Conservation (phyloP, 2,113 vertebrate species). For the Holacanthus passer region DNA sequence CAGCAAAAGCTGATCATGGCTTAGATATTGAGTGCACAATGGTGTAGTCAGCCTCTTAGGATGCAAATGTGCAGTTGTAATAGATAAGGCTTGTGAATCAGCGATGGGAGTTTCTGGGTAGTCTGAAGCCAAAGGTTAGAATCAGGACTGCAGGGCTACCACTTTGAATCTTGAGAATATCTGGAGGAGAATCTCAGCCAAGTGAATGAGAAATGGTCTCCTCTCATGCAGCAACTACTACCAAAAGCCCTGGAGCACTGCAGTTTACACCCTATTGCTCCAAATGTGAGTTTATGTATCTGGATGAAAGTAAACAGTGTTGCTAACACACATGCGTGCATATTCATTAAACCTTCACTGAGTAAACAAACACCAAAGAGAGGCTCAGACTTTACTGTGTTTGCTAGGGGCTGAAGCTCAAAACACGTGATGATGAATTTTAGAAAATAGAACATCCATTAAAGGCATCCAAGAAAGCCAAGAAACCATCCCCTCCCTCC, state of each 20-base stretch:
- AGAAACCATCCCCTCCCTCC: too few species aligned
- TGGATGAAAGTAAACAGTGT: constrained; percentile 35
- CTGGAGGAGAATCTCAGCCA: constrained; percentile 3
- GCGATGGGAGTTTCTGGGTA: constrained; percentile 29
- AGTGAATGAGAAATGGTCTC: constrained; percentile 14
- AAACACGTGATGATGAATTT: constrained; percentile 26
- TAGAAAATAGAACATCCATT: background rate
- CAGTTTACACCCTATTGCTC: constrained; percentile 12
- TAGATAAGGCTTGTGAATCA: constrained; percentile 57
- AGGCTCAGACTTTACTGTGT: background rate
- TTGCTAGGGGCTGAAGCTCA: background rate
- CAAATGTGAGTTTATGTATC: constrained; percentile 16
- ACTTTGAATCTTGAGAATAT: background rate
- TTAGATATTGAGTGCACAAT: constrained; percentile 52
- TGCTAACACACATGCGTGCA: constrained; percentile 30
- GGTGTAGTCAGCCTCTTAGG: constrained; percentile 33
- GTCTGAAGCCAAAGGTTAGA: constrained; percentile 32
- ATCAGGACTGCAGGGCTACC: constrained; percentile 3
- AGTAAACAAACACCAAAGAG: constrained; percentile 33
- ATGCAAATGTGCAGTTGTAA: constrained; percentile 59
- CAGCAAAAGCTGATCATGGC: constrained; percentile 56
- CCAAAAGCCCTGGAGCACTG: background rate
- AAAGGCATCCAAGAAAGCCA: too few species aligned
- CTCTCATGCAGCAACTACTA: constrained; percentile 4
- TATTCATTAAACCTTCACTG: constrained; percentile 39